Percentiles rank a stretch among this genome's conserved stretches.
Evolutionary conservation across 2,113 vertebrate species (phyloP).

Genomic region (Salvelinus sp.): DNA sequence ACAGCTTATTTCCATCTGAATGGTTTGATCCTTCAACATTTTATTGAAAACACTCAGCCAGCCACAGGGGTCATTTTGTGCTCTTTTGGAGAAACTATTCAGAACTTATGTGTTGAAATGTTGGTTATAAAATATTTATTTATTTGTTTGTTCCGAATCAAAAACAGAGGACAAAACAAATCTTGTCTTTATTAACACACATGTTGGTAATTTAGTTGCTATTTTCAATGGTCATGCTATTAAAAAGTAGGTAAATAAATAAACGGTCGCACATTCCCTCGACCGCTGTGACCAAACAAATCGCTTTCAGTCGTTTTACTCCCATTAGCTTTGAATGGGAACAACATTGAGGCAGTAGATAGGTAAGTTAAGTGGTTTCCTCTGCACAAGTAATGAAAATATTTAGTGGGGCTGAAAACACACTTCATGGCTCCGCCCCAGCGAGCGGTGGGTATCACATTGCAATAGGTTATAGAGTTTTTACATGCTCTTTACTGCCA

Average conservation of each 20-base stretch:
- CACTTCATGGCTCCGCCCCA: slow-evolving; percentile 50
- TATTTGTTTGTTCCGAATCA: slow-evolving; percentile 33
- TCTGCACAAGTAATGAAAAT: slow-evolving; percentile 55
- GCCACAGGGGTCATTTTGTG: neutral
- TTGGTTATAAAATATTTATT: slow-evolving; percentile 21
- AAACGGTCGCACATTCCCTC: slow-evolving; percentile 37
- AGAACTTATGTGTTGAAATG: slow-evolving; percentile 17
- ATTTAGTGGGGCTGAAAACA: slow-evolving; percentile 54
- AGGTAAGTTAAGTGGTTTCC: slow-evolving; percentile 49
- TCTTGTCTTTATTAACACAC: slow-evolving; percentile 7
- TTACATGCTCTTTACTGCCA: slow-evolving; percentile 49
- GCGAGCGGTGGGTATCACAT: slow-evolving; percentile 49
- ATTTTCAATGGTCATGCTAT: slow-evolving; percentile 4
- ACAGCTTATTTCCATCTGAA: neutral
- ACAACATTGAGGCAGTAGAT: slow-evolving; percentile 35
- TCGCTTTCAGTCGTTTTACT: slow-evolving; percentile 52
- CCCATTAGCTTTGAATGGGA: slow-evolving; percentile 39
- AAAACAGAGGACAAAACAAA: slow-evolving; percentile 22
- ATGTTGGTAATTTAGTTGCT: slow-evolving; percentile 28
- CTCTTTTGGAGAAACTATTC: slow-evolving; percentile 26
- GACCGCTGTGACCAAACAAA: slow-evolving; percentile 63
- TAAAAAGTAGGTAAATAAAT: slow-evolving; percentile 34
- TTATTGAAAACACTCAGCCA: no score
- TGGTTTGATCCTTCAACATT: neutral
- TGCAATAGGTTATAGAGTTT: slow-evolving; percentile 56